Percentiles rank a stretch among this genome's conserved stretches.
These are phyloP conservation scores for Conger conger DNA, from an alignment of 2,113 vertebrate species.

Conservation along the genomic window DNA sequence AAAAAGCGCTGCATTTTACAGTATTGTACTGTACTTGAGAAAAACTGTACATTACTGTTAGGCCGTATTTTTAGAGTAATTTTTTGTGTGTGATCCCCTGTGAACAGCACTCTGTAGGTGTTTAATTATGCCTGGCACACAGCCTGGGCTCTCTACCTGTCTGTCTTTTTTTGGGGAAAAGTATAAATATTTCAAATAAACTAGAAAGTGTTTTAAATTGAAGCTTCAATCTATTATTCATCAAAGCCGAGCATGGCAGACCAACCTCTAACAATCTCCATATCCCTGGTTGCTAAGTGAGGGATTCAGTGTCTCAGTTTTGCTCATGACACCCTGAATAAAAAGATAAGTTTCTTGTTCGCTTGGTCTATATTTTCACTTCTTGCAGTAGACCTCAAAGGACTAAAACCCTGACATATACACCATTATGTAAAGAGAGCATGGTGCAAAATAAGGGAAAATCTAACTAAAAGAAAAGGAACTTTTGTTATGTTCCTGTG, in stretches of 20 bases:
- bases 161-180: constrained; percentile 49
- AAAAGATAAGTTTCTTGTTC: neutral
- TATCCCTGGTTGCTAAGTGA: constrained; percentile 41
- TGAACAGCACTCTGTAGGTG: constrained; percentile 56
- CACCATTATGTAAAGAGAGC: neutral
- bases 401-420: neutral
- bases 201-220: constrained; percentile 57
- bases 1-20: no score
- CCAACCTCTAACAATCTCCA: constrained; percentile 36
- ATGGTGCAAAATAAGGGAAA: no score
- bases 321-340: constrained; percentile 4
- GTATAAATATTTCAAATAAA: constrained; percentile 68
- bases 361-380: neutral
- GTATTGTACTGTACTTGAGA: no score
- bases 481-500: no score
- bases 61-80: no score
- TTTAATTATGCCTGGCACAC: constrained; percentile 56
- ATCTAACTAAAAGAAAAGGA: no score
- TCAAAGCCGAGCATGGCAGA: constrained; percentile 54
- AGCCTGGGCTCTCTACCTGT: constrained; percentile 49
- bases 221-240: constrained; percentile 68
- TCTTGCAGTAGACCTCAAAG: neutral
- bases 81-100: constrained; percentile 54
- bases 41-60: no score
- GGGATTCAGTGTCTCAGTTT: constrained; percentile 15